Evolutionary conservation across 2,888 invertebrate genomes (phyloP), one percentile per base, ranked within the genome.

Genomic region (Schizotus pectinicornis): DNA sequence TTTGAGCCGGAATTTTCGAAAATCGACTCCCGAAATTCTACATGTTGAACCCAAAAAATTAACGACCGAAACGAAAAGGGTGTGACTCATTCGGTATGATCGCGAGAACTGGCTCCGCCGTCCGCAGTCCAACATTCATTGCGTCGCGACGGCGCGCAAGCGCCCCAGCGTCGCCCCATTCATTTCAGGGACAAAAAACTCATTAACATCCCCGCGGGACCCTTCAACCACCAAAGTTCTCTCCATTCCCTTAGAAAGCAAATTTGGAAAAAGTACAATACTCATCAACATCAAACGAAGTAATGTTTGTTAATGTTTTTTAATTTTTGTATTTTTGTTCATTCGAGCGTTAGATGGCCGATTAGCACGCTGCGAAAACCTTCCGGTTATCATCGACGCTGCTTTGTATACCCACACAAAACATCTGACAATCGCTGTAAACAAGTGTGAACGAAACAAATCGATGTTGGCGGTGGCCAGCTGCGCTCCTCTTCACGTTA

Each of bases 71-170:
- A 7, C 33, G 31, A 46, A 30, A 56, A 56, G 56, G 56, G 56
- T 56, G 56, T 56, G 56, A 37, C 56, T 14, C 56, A 43, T 51
- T 34, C 41, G 46, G 33, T 39, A 33, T 46, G 34, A 56, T 36
- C 35, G 42, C 45, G 48, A 48, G 30, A 46, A 57, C 57, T 52
- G 46, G 41, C 43, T 48, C 13, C 37, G 47, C 30, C 31, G 39
- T 39, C 12, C n/a, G 45, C 52, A 46, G 35, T 33, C 11, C 14
- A 47, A 35, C 39, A 39, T 22, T 50, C 54, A 55, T 35, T 58
- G 63, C 63, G 63, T 60, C 62, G 56, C 57, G 62, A 63, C 63
- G 63, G n/a, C 41, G 50, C 60, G 63, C 57, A 3, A 42, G 54
- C 53, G 47, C 47, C 13, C 37, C 14, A 48, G 30, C 9, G n/a